Evolutionary conservation across 2,113 vertebrate species (phyloP).

Genomic region (Cephalopholis sonnerati): DNA sequence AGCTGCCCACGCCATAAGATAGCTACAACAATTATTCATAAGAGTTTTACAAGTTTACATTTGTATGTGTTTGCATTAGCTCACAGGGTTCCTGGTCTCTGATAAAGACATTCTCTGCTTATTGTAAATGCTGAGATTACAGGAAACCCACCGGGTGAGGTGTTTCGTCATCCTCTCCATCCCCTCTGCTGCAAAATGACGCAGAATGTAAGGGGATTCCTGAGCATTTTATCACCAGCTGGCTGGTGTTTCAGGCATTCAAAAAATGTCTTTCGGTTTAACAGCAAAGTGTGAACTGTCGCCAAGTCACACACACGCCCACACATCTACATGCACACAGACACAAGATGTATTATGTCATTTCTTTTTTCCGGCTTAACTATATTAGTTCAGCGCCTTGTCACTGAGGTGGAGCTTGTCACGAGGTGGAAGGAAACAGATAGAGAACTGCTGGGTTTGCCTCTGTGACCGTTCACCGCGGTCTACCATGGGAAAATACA

Average conservation of each 20-base stretch:
- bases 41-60: neutral
- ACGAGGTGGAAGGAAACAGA: slow-evolving; percentile 11
- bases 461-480: neutral
- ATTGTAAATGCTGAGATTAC: slow-evolving; percentile 8
- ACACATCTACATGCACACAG: neutral
- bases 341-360: slow-evolving; percentile 30
- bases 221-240: neutral
- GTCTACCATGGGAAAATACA: neutral
- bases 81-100: neutral
- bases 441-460: neutral
- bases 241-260: neutral
- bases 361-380: neutral
- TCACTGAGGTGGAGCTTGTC: slow-evolving; percentile 51
- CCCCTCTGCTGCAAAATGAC: neutral
- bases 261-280: neutral
- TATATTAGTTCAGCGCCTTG: neutral
- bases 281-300: neutral
- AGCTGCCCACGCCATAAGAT: neutral
- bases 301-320: neutral
- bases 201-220: neutral
- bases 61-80: neutral
- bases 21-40: neutral
- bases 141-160: neutral
- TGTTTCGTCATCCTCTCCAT: neutral
- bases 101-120: neutral